These are phyloP conservation scores for Ochropleura plecta DNA, from an alignment of 2,888 invertebrate species.

Conservation along the genomic window DNA sequence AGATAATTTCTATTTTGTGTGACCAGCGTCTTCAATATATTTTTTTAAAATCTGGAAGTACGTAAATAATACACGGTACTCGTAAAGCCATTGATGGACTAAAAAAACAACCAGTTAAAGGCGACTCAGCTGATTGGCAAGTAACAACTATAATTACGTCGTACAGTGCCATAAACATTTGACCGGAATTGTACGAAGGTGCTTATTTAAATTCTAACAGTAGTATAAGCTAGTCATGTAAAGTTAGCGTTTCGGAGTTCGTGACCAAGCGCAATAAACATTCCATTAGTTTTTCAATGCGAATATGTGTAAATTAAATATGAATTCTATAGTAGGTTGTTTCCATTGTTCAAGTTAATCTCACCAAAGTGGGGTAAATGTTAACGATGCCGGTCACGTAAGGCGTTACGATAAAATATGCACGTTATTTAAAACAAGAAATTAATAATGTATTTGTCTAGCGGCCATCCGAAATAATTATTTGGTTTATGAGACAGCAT, in stretches of 20 bases:
- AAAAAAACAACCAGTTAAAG: slow-evolving; percentile 51
- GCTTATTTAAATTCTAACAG: slow-evolving; percentile 47
- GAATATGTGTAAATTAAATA: slow-evolving; percentile 79
- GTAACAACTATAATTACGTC: slow-evolving; percentile 74
- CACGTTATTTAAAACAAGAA: slow-evolving; percentile 40
- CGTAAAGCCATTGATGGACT: slow-evolving; percentile 5
- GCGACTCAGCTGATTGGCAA: slow-evolving; percentile 75
- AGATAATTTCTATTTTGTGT: slow-evolving; percentile 7
- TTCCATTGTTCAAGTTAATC: slow-evolving; percentile 73
- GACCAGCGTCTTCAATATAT: not conserved
- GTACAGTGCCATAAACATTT: slow-evolving; percentile 77
- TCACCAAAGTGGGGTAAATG: slow-evolving; percentile 66
- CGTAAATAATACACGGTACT: not conserved
- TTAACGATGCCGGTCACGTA: slow-evolving; percentile 72
- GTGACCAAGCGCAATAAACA: slow-evolving; percentile 82
- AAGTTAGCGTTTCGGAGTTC: slow-evolving; percentile 78
- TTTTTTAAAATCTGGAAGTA: not conserved
- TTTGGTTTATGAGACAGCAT: slow-evolving; percentile 32
- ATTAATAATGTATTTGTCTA: slow-evolving; percentile 52
- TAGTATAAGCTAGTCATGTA: slow-evolving; percentile 72
- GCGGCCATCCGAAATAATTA: slow-evolving; percentile 30
- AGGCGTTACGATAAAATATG: slow-evolving; percentile 59
- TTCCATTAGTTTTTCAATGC: slow-evolving; percentile 81
- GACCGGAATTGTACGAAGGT: slow-evolving; percentile 73
- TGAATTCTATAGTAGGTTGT: slow-evolving; percentile 71